These are phyloP conservation scores for Oscheius sp. DNA, from an alignment of 1,140 invertebrate genomes.

Conservation along the genomic window DNA sequence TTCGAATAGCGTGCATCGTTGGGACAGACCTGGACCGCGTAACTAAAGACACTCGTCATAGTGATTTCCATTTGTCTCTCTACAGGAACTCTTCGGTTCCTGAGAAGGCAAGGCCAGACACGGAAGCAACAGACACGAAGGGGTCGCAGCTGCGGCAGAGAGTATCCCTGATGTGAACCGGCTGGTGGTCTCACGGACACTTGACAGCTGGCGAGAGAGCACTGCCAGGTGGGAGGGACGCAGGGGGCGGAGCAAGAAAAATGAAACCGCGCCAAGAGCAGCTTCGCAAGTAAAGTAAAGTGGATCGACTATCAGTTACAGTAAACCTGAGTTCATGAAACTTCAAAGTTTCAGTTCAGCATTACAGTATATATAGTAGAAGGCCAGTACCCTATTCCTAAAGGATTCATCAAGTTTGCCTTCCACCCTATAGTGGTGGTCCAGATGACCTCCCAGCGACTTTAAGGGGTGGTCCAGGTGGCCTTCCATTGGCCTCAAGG, in stretches of 20 bases:
- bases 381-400: too few relatives aligned
- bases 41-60: constrained; percentile 18
- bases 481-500: too few relatives aligned
- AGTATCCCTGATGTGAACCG: background rate
- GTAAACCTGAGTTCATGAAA: too few relatives aligned
- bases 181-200: background rate
- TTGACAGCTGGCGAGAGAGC: background rate
- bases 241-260: background rate
- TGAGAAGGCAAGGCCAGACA: constrained; percentile 7
- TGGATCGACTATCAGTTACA: too few relatives aligned
- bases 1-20: too few relatives aligned
- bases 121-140: background rate
- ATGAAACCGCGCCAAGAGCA: background rate
- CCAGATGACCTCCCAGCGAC: too few relatives aligned
- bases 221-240: background rate
- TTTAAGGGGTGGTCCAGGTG: too few relatives aligned
- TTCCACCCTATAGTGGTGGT: too few relatives aligned
- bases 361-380: too few relatives aligned
- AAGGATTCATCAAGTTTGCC: too few relatives aligned
- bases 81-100: constrained; percentile 1
- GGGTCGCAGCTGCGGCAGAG: constrained; percentile 31
- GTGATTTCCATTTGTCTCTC: background rate
- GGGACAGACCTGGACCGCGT: constrained; percentile 18
- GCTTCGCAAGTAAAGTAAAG: background rate
- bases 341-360: too few relatives aligned